phyloP scores from a whole-genome alignment of 2,113 vertebrate genomes.

The Antechinus stuartii region DNA sequence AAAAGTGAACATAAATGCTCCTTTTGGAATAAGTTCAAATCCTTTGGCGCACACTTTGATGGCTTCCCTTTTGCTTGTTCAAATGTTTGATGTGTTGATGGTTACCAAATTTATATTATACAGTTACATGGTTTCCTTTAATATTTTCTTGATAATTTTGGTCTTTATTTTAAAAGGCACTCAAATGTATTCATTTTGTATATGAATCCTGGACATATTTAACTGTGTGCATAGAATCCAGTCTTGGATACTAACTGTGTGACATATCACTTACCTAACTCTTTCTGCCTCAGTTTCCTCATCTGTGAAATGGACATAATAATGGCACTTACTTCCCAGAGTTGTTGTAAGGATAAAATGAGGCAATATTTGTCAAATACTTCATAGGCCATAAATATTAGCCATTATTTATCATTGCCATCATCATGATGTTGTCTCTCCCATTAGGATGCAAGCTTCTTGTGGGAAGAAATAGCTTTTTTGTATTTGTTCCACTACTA shows the following conservation, averaged over 20 bases:
- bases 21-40: not conserved
- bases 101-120: not conserved
- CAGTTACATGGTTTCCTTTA: not conserved
- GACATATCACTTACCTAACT: not conserved
- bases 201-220: not conserved
- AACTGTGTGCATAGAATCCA: not conserved
- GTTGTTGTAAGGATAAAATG: not conserved
- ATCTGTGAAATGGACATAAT: not conserved
- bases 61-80: not conserved
- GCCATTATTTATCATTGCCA: not conserved
- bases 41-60: not conserved
- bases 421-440: not conserved
- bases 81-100: not conserved
- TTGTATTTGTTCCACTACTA: not conserved
- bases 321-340: not conserved
- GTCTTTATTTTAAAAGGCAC: not conserved
- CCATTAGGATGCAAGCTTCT: not conserved
- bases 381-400: not conserved
- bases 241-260: not conserved
- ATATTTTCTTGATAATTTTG: not conserved
- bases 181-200: not conserved
- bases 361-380: not conserved
- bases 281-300: not conserved
- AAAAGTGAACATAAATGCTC: not conserved
- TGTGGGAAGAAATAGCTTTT: not conserved